Evolutionary conservation across 92 coral and sea anemone genomes (phyloP).

Genomic region (Palythoa caribaeorum): DNA sequence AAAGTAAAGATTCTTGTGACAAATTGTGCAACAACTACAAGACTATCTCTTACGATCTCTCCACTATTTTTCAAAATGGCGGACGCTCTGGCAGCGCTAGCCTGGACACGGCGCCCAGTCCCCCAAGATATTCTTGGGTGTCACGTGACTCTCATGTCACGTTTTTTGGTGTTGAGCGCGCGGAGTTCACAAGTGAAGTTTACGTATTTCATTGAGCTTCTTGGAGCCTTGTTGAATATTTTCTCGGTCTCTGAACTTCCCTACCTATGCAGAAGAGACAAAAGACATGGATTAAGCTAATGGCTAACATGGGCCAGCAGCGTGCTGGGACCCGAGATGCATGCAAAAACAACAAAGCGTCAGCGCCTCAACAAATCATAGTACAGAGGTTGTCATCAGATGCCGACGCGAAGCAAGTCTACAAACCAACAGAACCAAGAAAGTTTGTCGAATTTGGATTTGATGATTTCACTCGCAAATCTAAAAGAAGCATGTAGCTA

Average conservation of each 20-base stretch:
- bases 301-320: background rate
- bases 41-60: background rate
- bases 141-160: background rate
- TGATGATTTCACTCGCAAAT: background rate
- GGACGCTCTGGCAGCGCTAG: constrained; percentile 1
- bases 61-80: background rate
- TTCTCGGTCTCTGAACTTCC: background rate
- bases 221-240: background rate
- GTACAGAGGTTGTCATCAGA: constrained; percentile 2
- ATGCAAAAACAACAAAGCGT: background rate
- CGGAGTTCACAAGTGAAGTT: background rate
- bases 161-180: background rate
- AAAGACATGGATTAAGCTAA: background rate
- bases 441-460: background rate
- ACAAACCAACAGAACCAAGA: background rate
- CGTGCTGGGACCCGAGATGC: background rate
- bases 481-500: background rate
- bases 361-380: background rate
- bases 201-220: background rate
- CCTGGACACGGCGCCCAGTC: background rate
- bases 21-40: background rate
- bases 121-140: background rate
- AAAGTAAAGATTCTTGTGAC: background rate
- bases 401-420: background rate
- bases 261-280: background rate